phyloP scores from a whole-genome alignment of 2,113 vertebrate species.

The Aegotheles bennettii region DNA sequence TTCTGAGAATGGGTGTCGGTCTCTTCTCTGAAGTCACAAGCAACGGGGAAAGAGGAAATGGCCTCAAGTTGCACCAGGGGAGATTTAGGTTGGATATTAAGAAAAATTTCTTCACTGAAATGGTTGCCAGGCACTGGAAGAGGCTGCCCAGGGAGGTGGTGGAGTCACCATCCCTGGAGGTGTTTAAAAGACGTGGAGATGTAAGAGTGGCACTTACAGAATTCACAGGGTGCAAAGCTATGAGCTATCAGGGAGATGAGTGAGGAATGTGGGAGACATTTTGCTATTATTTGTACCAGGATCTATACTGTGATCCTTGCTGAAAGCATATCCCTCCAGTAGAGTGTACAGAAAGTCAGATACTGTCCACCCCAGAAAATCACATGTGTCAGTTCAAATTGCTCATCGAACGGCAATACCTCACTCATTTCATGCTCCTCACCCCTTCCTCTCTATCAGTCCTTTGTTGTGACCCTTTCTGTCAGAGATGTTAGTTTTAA shows the following conservation, averaged over 20 bases:
- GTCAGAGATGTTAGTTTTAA: slow-evolving; percentile 13
- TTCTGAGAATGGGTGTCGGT: background rate
- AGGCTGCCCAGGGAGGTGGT: too few relatives aligned
- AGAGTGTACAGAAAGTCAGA: background rate
- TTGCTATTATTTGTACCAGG: background rate
- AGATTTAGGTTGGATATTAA: too few relatives aligned
- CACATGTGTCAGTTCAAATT: background rate
- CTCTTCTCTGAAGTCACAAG: too few relatives aligned
- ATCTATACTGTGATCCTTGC: background rate
- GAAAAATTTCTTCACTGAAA: too few relatives aligned
- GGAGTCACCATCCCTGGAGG: too few relatives aligned
- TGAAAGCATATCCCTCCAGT: background rate
- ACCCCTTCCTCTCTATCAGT: background rate
- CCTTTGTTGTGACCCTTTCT: slow-evolving; percentile 1
- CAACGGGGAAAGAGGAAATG: too few relatives aligned
- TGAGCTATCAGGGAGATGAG: background rate
- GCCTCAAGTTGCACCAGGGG: too few relatives aligned
- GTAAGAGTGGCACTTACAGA: background rate
- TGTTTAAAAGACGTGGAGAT: too few relatives aligned
- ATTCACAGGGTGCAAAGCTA: background rate
- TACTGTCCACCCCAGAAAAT: background rate
- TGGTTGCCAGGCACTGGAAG: too few relatives aligned
- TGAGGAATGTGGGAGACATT: background rate
- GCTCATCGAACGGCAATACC: background rate
- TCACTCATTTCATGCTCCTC: background rate